These are phyloP conservation scores for Piscicola geometra DNA, from an alignment of 2,888 invertebrate genomes.

Conservation along the genomic window DNA sequence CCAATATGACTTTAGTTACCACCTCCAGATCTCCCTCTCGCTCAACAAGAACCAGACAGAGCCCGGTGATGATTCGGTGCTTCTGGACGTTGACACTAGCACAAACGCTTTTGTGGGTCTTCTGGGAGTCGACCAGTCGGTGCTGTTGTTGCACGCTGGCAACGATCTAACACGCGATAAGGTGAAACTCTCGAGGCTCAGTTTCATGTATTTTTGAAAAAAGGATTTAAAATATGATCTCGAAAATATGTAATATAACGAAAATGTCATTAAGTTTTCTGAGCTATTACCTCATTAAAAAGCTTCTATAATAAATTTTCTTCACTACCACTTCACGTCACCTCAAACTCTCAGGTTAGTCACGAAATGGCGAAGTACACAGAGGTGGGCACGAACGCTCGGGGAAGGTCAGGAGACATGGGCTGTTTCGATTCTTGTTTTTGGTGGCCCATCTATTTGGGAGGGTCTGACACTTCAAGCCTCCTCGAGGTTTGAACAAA, in stretches of 20 bases:
- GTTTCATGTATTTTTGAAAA: neutral
- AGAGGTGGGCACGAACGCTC: neutral
- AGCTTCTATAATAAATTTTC: too few species aligned
- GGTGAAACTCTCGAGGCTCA: neutral
- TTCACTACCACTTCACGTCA: too few species aligned
- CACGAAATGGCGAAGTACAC: neutral
- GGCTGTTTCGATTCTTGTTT: neutral
- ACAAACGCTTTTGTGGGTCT: conserved; percentile 4
- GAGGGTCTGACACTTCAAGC: neutral
- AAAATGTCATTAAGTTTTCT: too few species aligned
- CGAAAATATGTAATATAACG: too few species aligned
- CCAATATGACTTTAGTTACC: neutral
- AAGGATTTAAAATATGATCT: neutral
- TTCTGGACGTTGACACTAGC: neutral
- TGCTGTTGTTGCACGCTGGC: neutral
- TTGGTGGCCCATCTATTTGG: neutral
- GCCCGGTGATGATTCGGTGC: conserved; percentile 1
- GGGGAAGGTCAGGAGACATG: too few species aligned
- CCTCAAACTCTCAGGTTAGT: neutral
- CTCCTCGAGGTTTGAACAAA: neutral
- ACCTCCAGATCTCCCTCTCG: neutral
- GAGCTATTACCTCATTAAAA: too few species aligned
- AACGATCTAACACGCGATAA: too few species aligned
- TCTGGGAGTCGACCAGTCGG: conserved; percentile 15
- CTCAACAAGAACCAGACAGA: conserved; percentile 14